Evolutionary conservation across 2,797 vertebrate species (phyloP).

Genomic region (Coreius guichenoti): DNA sequence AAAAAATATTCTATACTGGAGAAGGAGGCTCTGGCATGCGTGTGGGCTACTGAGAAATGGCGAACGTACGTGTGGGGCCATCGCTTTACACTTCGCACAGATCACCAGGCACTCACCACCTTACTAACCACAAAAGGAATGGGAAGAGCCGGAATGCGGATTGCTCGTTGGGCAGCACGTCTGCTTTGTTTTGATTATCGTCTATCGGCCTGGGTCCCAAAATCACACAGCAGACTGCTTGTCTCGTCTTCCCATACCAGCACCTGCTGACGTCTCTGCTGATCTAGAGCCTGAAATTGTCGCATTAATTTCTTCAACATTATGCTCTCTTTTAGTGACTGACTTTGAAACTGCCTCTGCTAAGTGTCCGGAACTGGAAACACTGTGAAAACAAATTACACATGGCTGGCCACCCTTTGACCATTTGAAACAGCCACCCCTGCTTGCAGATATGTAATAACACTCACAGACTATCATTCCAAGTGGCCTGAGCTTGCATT

Average conservation of each 20-base stretch:
- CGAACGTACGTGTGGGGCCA: neutral
- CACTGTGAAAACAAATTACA: too few species aligned
- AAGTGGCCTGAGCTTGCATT: too few species aligned
- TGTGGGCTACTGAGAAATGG: neutral
- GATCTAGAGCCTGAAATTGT: neutral
- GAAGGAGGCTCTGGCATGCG: neutral
- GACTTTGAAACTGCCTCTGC: constrained; percentile 16
- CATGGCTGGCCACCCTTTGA: too few species aligned
- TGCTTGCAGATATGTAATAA: too few species aligned
- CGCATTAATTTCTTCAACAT: constrained; percentile 1
- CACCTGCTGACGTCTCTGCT: neutral
- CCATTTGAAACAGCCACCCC: too few species aligned
- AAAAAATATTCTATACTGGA: constrained; percentile 13
- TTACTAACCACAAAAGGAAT: neutral
- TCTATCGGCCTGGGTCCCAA: neutral
- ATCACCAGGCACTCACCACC: neutral
- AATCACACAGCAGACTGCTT: constrained; percentile 11
- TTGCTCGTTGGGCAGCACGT: neutral
- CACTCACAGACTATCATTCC: too few species aligned
- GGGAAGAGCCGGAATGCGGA: neutral
- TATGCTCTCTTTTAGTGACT: neutral
- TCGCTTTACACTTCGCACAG: neutral
- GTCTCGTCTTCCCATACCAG: neutral
- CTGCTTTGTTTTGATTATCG: constrained; percentile 22
- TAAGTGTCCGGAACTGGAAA: too few species aligned